Evolutionary conservation across 2,797 vertebrate species (phyloP).

Genomic region (Aythya fuligula): DNA sequence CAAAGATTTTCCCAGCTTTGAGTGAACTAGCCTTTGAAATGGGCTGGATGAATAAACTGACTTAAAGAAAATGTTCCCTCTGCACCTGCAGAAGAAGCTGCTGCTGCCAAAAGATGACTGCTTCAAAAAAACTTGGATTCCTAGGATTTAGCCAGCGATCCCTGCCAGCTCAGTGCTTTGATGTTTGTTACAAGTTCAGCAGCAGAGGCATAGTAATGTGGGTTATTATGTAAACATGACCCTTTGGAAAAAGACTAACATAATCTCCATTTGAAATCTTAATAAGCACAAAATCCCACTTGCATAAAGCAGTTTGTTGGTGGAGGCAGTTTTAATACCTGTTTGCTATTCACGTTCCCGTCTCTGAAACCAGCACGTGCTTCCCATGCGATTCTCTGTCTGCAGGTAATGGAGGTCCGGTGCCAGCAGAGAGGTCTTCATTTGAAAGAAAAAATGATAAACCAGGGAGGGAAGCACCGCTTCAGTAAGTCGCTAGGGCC

Average conservation of each 20-base stretch:
- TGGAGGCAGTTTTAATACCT: background rate
- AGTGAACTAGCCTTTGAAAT: slow-evolving; percentile 53
- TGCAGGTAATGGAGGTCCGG: background rate
- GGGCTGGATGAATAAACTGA: slow-evolving; percentile 46
- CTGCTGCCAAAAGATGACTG: slow-evolving; percentile 64
- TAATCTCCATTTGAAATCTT: background rate
- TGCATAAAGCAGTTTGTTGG: background rate
- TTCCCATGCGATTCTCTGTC: background rate
- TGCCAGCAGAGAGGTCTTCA: background rate
- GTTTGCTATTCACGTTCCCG: background rate
- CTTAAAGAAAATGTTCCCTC: slow-evolving; percentile 32
- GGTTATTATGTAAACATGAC: background rate
- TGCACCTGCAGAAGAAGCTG: slow-evolving; percentile 66
- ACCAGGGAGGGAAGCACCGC: background rate
- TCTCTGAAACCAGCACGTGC: background rate
- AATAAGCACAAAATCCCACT: slow-evolving; percentile 8
- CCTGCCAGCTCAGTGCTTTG: slow-evolving; percentile 48
- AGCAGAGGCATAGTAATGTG: background rate
- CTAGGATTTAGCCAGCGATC: background rate
- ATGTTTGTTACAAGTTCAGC: slow-evolving; percentile 51
- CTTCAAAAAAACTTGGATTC: slow-evolving; percentile 43
- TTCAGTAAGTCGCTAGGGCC: background rate
- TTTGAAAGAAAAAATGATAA: background rate
- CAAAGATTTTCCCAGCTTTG: slow-evolving; percentile 48
- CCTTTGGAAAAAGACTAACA: background rate